Conservation (phyloP, 2,113 vertebrate species). For the Oenanthe melanoleuca region DNA sequence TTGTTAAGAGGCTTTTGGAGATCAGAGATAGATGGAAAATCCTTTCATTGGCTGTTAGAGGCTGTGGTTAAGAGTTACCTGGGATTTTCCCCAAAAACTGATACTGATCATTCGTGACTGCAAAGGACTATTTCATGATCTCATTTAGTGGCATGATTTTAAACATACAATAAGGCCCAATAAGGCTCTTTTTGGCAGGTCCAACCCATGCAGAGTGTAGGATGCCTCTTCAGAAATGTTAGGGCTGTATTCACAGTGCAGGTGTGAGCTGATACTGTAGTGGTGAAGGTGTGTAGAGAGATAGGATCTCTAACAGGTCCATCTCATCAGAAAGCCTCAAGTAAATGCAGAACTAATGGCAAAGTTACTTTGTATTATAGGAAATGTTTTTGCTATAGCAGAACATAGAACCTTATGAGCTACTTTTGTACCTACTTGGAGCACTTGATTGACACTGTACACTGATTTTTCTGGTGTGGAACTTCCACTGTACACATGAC, state of each 20-base stretch:
- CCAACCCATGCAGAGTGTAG: neutral
- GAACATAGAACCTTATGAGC: neutral
- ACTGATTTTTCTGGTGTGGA: neutral
- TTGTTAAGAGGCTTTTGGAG: neutral
- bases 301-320: fast-evolving
- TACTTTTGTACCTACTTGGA: neutral
- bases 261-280: neutral
- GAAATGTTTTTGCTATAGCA: neutral
- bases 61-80: neutral
- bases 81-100: conserved; percentile 46
- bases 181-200: neutral
- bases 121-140: neutral
- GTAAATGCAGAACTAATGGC: neutral
- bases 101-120: neutral
- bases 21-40: conserved; percentile 28
- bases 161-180: neutral
- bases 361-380: neutral
- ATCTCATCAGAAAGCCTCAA: neutral
- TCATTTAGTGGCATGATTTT: conserved; percentile 31
- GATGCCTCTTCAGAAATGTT: neutral
- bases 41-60: neutral
- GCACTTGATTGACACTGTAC: neutral
- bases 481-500: neutral
- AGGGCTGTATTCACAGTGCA: neutral
- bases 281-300: neutral